These are phyloP conservation scores for Anastrepha obliqua DNA, from an alignment of 1,140 invertebrate genomes.

Conservation along the genomic window DNA sequence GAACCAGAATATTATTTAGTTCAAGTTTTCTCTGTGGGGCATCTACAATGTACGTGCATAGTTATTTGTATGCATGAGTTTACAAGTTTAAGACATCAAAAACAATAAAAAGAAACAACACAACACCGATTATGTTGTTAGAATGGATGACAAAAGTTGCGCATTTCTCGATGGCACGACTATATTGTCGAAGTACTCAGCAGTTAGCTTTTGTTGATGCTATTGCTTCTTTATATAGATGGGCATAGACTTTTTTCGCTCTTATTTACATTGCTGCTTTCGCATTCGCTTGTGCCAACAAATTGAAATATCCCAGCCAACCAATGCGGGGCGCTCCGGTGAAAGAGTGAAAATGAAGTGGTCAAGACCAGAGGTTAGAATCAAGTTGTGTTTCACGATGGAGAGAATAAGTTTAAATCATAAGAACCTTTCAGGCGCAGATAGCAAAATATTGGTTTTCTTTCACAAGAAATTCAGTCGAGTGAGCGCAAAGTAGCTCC, in stretches of 20 bases:
- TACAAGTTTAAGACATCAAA: conserved; percentile 20
- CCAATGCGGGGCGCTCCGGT: too few species aligned
- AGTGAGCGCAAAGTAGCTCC: too few species aligned
- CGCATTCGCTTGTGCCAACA: background rate
- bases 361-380: too few species aligned
- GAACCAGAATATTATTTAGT: too few species aligned
- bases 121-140: conserved; percentile 50
- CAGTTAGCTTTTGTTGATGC: background rate
- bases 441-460: too few species aligned
- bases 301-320: background rate
- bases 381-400: too few species aligned
- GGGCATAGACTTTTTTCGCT: background rate
- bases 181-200: background rate
- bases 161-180: background rate
- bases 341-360: too few species aligned
- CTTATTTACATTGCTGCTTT: background rate
- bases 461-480: too few species aligned
- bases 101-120: conserved; percentile 39
- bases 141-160: conserved; percentile 49
- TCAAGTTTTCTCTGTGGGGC: too few species aligned
- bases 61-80: background rate
- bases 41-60: too few species aligned
- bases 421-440: too few species aligned
- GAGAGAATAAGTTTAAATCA: too few species aligned
- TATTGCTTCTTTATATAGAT: background rate